Evolutionary conservation across 2,797 vertebrate species (phyloP), one percentile per base, ranked within the genome.

Genomic region (Taeniopygia guttata): DNA sequence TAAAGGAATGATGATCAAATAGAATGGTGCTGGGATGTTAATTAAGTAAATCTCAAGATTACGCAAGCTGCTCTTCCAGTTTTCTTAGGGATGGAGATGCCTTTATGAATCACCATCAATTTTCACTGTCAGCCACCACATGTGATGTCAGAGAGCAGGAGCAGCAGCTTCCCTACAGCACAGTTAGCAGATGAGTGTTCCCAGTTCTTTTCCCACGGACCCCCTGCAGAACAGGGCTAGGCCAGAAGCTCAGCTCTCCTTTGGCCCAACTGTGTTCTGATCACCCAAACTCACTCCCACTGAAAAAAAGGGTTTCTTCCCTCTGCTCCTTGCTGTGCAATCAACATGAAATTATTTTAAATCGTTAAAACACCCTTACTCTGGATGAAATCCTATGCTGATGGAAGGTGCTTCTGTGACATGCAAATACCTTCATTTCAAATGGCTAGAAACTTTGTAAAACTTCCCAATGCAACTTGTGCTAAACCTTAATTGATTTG

Each of bases 81-180:
- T 60, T 94, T 90, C 59, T 79, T 91, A 63, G 42, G 76, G 60
- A 94, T 79, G 72, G 58, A 78, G 43, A 63, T 76, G 55, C 74
- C 89, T 93, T 83, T 90, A 64, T 95, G 93, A 94, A 67, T 96
- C 89, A 93, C 45, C 19, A 17, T 90, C 79, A 64, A 4, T 92
- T 94, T 90, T 72, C 45, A 45, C 80, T 88, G 67, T 73, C 73
- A 92, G 73, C 45, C 29, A 6, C 51, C 25, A 17, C 17, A 49
- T 17, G 59, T 88, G 76, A 87, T 0, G 1, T 84, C 84, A 76
- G 77, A 69, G 40, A 59, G 84, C 69, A 91, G 72, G 46, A 8
- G 2, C 29, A 60, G 49, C 54, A 67, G 78, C 84, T 70, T 94
- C 58, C 77, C 1, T 1, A 15, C 36, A 80, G 68, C 72, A 38